These are phyloP conservation scores for Lasioglossum figueresi DNA, from an alignment of 2,888 invertebrate species.

Conservation along the genomic window DNA sequence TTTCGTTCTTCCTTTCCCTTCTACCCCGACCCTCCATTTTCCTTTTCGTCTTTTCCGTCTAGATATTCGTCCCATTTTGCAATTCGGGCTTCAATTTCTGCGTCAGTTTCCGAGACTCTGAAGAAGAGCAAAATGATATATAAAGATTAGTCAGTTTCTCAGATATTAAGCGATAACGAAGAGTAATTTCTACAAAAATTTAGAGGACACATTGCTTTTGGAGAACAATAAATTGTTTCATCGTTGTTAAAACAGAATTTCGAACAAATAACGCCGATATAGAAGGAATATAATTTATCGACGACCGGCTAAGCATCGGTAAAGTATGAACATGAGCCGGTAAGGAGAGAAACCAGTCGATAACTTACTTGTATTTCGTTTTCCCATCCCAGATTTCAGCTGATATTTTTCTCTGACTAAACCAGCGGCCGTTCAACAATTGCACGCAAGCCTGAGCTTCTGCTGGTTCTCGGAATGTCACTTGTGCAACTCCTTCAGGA, in stretches of 20 bases:
- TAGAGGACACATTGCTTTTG: background rate
- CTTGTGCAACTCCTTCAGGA: conserved; percentile 96
- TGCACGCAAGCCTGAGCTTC: conserved; percentile 95
- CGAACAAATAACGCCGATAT: background rate
- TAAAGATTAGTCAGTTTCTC: background rate
- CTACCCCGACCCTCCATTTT: conserved; percentile 28
- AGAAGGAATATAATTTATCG: background rate
- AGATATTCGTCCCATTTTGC: conserved; percentile 95
- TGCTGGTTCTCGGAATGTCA: conserved; percentile 95
- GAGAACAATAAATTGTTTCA: background rate
- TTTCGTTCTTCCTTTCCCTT: conserved; percentile 7
- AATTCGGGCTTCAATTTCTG: conserved; percentile 91
- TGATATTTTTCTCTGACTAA: conserved; percentile 92
- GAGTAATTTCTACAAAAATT: background rate
- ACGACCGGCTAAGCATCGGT: conserved; percentile 15
- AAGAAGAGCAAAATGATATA: conserved; percentile 20
- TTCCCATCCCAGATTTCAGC: conserved; percentile 98
- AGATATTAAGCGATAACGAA: background rate
- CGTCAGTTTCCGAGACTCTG: conserved; percentile 95
- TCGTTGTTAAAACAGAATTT: background rate
- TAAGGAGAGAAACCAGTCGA: conserved; percentile 18
- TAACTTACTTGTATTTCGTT: conserved; percentile 91
- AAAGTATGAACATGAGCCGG: conserved; percentile 12
- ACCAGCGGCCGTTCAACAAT: conserved; percentile 95
- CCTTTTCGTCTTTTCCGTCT: conserved; percentile 85